These are phyloP conservation scores for Globodera rostochiensis DNA, from an alignment of 1,140 invertebrate species.

Conservation along the genomic window DNA sequence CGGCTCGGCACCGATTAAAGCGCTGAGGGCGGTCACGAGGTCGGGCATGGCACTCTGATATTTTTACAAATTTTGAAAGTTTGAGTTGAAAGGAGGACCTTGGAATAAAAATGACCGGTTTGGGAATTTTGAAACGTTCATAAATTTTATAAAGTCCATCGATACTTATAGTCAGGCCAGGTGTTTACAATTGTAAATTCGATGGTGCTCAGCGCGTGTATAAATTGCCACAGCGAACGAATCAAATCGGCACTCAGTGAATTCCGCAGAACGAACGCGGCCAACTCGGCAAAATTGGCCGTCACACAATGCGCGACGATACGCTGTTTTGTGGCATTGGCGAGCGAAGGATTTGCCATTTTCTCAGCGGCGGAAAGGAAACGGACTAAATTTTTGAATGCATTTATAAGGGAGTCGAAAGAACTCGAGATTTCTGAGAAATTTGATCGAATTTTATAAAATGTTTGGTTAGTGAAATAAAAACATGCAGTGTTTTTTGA, in stretches of 20 bases:
- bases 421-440: not conserved
- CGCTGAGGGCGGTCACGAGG: not conserved
- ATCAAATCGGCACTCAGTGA: not conserved
- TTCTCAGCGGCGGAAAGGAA: not conserved
- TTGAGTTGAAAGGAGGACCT: not conserved
- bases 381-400: not conserved
- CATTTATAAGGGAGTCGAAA: not conserved
- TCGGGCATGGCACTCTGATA: not conserved
- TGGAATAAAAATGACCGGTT: not conserved
- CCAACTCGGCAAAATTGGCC: not conserved
- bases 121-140: not conserved
- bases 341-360: not conserved
- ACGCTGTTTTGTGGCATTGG: not conserved
- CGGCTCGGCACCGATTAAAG: not conserved
- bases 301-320: not conserved
- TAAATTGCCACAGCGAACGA: not conserved
- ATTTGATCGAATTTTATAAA: too few relatives aligned
- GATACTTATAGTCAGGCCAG: not conserved
- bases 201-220: not conserved
- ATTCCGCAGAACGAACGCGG: not conserved
- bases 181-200: not conserved
- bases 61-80: not conserved
- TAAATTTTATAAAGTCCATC: not conserved
- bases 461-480: not conserved
- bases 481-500: not conserved